Conservation (phyloP, 2,797 vertebrate genomes). For the Sphenopsis melanotis region DNA sequence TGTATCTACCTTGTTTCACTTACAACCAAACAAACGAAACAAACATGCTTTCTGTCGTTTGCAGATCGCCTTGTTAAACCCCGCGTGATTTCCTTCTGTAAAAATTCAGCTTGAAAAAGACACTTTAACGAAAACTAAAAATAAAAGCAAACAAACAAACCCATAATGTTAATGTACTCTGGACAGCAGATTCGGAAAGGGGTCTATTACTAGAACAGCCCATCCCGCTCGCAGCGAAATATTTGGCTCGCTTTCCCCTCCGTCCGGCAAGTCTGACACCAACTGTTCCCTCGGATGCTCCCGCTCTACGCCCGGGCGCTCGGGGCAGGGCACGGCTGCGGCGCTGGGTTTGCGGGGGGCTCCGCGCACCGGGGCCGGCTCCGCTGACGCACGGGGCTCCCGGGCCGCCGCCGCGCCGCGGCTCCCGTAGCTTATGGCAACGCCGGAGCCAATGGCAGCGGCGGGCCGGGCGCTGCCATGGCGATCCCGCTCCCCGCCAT, state of each 20-base stretch:
- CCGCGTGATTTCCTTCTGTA: neutral
- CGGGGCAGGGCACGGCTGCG: no score
- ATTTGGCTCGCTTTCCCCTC: neutral
- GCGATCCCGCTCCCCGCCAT: slow-evolving; percentile 74
- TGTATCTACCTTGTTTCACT: neutral
- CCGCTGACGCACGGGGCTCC: slow-evolving; percentile 63
- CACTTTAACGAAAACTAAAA: neutral
- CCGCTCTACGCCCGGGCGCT: neutral
- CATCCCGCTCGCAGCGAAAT: neutral
- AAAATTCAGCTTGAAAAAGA: neutral
- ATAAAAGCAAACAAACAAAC: neutral
- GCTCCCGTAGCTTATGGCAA: slow-evolving; percentile 87
- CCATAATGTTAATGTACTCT: fast-evolving
- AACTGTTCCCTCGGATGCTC: neutral
- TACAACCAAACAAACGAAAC: neutral
- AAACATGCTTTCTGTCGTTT: fast-evolving
- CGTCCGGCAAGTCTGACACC: neutral
- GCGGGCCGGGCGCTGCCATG: slow-evolving; percentile 80
- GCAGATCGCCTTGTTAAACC: neutral
- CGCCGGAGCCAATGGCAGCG: slow-evolving; percentile 82
- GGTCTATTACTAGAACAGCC: fast-evolving
- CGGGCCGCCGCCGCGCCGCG: slow-evolving; percentile 55
- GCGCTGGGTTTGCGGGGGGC: neutral
- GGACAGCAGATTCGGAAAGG: fast-evolving
- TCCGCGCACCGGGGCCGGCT: neutral